Conservation (phyloP, 2,797 vertebrate genomes). For the Neosalanx taihuensis region DNA sequence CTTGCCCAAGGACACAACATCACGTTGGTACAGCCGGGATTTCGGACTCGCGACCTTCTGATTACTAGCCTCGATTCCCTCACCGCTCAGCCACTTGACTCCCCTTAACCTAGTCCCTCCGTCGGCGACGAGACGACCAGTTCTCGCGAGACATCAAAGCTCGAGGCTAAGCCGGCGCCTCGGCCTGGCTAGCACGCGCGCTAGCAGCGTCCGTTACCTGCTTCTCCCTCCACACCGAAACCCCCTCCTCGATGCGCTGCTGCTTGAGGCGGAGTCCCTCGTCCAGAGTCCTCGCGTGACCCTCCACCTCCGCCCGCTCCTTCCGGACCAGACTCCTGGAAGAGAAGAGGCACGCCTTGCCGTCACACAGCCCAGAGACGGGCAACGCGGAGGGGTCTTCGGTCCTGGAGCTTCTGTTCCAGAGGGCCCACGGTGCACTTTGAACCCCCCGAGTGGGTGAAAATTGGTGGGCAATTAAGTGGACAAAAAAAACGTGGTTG, state of each 20-base stretch:
- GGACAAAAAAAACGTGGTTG: slow-evolving; percentile 56
- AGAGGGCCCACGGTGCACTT: slow-evolving; percentile 50
- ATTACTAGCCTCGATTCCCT: too few relatives aligned
- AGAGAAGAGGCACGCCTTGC: background rate
- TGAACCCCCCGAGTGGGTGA: slow-evolving; percentile 41
- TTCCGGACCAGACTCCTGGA: slow-evolving; percentile 71
- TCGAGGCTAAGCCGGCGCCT: background rate
- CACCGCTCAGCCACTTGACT: too few relatives aligned
- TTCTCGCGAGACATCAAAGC: too few relatives aligned
- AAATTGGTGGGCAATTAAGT: slow-evolving; percentile 26
- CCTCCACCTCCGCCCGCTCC: slow-evolving; percentile 67
- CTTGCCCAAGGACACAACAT: too few relatives aligned
- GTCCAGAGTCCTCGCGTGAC: slow-evolving; percentile 71
- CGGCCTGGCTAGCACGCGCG: background rate
- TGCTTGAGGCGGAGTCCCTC: slow-evolving; percentile 70
- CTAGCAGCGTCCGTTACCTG: slow-evolving; percentile 57
- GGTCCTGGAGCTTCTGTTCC: slow-evolving; percentile 56
- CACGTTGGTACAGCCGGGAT: too few relatives aligned
- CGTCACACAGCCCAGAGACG: slow-evolving; percentile 44
- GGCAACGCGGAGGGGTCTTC: background rate
- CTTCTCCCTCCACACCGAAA: slow-evolving; percentile 72
- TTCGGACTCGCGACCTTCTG: too few relatives aligned
- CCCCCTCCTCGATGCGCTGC: slow-evolving; percentile 73
- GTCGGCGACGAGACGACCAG: too few relatives aligned
- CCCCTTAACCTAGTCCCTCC: too few relatives aligned